These are phyloP conservation scores for Cyanoliseus patagonus DNA, from an alignment of 2,113 vertebrate genomes.

Conservation along the genomic window DNA sequence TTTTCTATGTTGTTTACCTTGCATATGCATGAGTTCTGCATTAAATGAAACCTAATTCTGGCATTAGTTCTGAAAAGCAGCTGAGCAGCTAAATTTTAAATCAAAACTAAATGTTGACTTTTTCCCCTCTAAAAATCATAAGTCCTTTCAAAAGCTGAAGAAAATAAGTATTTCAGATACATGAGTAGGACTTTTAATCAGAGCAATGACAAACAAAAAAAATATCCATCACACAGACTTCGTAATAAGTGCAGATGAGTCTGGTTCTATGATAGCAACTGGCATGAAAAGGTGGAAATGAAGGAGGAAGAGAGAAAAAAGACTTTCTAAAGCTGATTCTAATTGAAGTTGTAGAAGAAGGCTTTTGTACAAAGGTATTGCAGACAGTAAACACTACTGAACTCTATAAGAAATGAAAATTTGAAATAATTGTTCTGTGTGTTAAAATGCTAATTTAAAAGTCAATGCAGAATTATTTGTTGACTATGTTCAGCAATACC, in stretches of 20 bases:
- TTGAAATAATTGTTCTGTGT: background rate
- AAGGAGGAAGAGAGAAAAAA: background rate
- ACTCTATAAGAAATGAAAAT: background rate
- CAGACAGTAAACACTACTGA: background rate
- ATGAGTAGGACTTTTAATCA: background rate
- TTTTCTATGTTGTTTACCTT: background rate
- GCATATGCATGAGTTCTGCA: background rate
- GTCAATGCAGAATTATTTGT: background rate
- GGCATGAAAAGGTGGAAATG: background rate
- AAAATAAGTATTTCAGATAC: background rate
- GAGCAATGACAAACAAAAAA: background rate
- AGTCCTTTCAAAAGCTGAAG: background rate
- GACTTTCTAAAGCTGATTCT: background rate
- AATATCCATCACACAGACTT: background rate
- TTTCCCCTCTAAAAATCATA: background rate
- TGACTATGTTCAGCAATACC: background rate
- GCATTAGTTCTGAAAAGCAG: background rate
- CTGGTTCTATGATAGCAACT: background rate
- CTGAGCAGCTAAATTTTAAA: background rate
- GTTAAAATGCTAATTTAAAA: background rate
- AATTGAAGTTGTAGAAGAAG: background rate
- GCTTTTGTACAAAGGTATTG: background rate
- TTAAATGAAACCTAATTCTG: background rate
- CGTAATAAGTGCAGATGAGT: background rate
- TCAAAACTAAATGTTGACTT: background rate